Percentiles rank a stretch among this genome's conserved stretches.
Conservation (phyloP, 1,140 invertebrate genomes). For the Arctopsyche grandis region DNA sequence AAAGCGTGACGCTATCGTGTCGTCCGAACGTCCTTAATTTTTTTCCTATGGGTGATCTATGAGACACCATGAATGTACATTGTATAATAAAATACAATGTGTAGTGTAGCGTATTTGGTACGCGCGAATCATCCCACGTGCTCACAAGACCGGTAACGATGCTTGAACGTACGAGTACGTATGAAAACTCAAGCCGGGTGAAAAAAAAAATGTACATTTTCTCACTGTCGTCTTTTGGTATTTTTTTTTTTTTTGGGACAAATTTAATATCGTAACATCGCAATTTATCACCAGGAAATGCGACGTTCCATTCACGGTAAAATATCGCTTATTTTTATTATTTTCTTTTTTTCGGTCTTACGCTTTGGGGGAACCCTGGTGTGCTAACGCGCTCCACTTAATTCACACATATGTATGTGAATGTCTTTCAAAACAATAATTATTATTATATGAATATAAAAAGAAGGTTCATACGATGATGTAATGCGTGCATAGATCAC, state of each 20-base stretch:
- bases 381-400: background rate
- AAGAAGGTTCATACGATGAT: no score
- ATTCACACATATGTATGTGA: background rate
- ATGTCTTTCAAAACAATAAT: background rate
- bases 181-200: no score
- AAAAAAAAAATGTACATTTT: no score
- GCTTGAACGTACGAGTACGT: background rate
- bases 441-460: no score
- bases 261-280: conserved; percentile 26
- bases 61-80: background rate
- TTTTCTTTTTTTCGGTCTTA: background rate
- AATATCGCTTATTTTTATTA: conserved; percentile 21
- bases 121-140: conserved; percentile 3
- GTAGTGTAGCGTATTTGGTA: conserved; percentile 2
- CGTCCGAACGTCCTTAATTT: conserved; percentile 11
- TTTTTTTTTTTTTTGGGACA: background rate
- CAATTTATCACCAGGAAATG: conserved; percentile 19
- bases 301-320: conserved; percentile 18
- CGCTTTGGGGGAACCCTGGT: background rate
- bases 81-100: no score
- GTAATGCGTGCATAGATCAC: no score
- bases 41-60: conserved; percentile 18
- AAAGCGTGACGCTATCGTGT: conserved; percentile 20
- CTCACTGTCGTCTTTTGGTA: no score
- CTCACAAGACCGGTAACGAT: background rate